Evolutionary conservation across 2,797 vertebrate species (phyloP).

Genomic region (Phoxinus dragarum): DNA sequence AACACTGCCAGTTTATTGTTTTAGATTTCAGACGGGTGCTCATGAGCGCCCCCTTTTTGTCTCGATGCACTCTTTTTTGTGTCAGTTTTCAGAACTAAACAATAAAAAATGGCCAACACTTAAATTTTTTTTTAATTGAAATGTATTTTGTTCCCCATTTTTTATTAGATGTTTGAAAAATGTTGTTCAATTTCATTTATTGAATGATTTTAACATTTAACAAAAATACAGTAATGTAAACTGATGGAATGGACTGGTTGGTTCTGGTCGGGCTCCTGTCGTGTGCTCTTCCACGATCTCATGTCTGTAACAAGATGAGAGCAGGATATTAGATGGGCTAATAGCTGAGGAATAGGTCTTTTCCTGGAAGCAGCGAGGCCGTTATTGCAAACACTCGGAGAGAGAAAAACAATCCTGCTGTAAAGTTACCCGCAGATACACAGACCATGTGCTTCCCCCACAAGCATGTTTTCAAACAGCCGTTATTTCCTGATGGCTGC

Average conservation of each 20-base stretch:
- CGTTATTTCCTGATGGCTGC: slow-evolving; percentile 46
- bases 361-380: slow-evolving; percentile 49
- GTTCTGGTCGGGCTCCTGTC: background rate
- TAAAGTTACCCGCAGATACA: slow-evolving; percentile 24
- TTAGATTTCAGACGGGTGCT: background rate
- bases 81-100: background rate
- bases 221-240: background rate
- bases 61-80: background rate
- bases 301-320: slow-evolving; percentile 9
- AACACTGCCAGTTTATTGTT: background rate
- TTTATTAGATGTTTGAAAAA: background rate
- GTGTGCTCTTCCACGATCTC: background rate
- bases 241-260: background rate
- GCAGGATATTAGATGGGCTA: slow-evolving; percentile 13
- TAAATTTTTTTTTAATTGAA: background rate
- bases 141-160: background rate
- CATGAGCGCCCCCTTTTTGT: background rate
- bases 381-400: background rate
- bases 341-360: slow-evolving; percentile 64
- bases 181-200: background rate
- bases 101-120: background rate
- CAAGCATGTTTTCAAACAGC: slow-evolving; percentile 41
- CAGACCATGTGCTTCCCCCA: slow-evolving; percentile 15
- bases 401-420: slow-evolving; percentile 22
- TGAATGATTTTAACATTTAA: background rate